Evolutionary conservation across 2,113 vertebrate species (phyloP), one percentile per base, ranked within the genome.

Genomic region (Polypterus senegalus): DNA sequence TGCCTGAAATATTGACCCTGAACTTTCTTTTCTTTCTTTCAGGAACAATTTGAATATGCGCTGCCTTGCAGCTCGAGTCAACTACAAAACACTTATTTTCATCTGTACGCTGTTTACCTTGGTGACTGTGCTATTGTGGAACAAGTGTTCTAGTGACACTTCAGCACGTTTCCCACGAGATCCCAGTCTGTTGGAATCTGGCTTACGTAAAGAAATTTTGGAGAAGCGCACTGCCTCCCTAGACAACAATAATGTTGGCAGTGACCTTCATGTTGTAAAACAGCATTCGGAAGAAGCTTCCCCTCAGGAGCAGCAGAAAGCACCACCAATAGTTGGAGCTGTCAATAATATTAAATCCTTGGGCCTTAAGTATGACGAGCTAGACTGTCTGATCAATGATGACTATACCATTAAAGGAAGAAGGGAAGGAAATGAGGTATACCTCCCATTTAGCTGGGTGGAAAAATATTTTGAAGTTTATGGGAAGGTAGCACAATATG

Each of bases 381-480:
- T 99, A 3, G 96, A 99, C 85, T 99, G 95, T 68, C 78, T 97
- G 63, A 91, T 99, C 78, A 99, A 99, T 9, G 96, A 98, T 3
- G 96, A 99, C 46, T 79, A 81, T 3, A 94, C 89, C 0, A 75
- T 99, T 59, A 92, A 92, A 72, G 92, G 93, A 45, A 74, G 93
- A 1, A 79, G 85, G 55, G 96, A 98, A 61, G 92, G 92, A 3
- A 66, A 11, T 2, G 96, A 99, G 66, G 75, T 97, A 55, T 98
- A 94, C 76, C 82, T 99, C 67, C 96, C 96, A 1, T 99, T 97
- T 85, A 84, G 74, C 60, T 99, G 96, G 96, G 74, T 97, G 68
- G 92, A 97, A 69, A 95, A 91, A 43, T 99, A 99, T 76, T 99
- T 99, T 68, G 92, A 98, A 4, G 96, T 99, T 44, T 99, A 98